Conservation (phyloP, 2,113 vertebrate species). For the Tursiops truncatus region DNA sequence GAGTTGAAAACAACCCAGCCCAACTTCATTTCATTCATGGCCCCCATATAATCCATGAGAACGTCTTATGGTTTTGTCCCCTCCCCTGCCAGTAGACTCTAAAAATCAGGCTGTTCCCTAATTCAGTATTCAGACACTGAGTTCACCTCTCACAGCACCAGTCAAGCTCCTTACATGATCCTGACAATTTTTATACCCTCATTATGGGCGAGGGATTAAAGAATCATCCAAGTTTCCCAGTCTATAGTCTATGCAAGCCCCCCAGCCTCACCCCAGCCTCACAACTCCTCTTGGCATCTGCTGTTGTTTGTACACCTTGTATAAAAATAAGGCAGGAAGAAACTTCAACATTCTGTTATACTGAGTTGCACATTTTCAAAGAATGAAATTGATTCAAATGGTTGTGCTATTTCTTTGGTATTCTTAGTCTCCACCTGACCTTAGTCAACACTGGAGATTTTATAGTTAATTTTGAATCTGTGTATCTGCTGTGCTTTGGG, state of each 20-base stretch:
- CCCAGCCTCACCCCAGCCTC: neutral
- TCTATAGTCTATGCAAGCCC: neutral
- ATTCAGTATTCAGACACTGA: neutral
- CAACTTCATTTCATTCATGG: neutral
- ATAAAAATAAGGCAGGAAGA: neutral
- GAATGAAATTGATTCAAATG: neutral
- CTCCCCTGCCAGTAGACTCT: neutral
- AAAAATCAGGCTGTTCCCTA: neutral
- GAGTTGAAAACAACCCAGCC: neutral
- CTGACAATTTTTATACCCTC: neutral
- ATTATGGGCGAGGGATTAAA: neutral
- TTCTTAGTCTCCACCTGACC: neutral
- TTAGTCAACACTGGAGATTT: neutral
- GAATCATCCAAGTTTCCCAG: neutral
- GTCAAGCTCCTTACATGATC: neutral
- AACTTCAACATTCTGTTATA: neutral
- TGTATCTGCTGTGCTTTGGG: neutral
- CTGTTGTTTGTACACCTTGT: neutral
- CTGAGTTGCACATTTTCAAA: neutral
- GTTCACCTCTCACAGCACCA: neutral
- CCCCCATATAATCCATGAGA: neutral
- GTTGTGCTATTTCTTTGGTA: neutral
- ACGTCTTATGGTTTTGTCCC: neutral
- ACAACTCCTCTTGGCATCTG: neutral
- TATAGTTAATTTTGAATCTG: neutral